These are phyloP conservation scores for Pheosia gnoma DNA, from an alignment of 2,888 invertebrate genomes.

Conservation along the genomic window DNA sequence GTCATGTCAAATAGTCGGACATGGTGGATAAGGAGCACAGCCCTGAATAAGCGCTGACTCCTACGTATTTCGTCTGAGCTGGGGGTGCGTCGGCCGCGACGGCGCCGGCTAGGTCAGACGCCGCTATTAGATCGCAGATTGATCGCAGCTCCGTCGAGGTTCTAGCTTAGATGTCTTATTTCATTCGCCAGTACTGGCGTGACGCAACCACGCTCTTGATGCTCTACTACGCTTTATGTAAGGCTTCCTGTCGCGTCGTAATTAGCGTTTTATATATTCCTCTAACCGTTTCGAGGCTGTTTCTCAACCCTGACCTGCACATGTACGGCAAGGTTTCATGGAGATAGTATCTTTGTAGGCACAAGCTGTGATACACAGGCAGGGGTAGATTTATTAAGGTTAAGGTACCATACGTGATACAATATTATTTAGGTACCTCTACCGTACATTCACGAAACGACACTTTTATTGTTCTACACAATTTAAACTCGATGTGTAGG, in stretches of 20 bases:
- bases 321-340: slow-evolving; percentile 34
- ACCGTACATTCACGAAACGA: not conserved
- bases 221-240: slow-evolving; percentile 54
- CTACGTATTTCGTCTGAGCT: slow-evolving; percentile 46
- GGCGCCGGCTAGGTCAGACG: slow-evolving; percentile 78
- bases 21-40: slow-evolving; percentile 37
- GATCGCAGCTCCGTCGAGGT: slow-evolving; percentile 70
- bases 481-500: not conserved
- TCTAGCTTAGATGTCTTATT: slow-evolving; percentile 55
- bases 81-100: slow-evolving; percentile 63
- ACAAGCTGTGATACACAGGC: no score
- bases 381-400: no score
- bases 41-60: slow-evolving; percentile 51
- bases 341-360: slow-evolving; percentile 21
- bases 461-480: not conserved
- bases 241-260: slow-evolving; percentile 60
- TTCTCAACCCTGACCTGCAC: slow-evolving; percentile 40
- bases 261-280: slow-evolving; percentile 40
- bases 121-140: slow-evolving; percentile 74
- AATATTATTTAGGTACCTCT: not conserved
- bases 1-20: slow-evolving; percentile 44
- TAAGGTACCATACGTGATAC: slow-evolving; percentile 20
- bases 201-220: slow-evolving; percentile 45
- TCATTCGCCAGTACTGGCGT: slow-evolving; percentile 45
- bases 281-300: slow-evolving; percentile 32